Percentiles rank a stretch among this genome's conserved stretches.
phyloP scores from a whole-genome alignment of 1,140 invertebrate species.

The Lepidurus arcticus region DNA sequence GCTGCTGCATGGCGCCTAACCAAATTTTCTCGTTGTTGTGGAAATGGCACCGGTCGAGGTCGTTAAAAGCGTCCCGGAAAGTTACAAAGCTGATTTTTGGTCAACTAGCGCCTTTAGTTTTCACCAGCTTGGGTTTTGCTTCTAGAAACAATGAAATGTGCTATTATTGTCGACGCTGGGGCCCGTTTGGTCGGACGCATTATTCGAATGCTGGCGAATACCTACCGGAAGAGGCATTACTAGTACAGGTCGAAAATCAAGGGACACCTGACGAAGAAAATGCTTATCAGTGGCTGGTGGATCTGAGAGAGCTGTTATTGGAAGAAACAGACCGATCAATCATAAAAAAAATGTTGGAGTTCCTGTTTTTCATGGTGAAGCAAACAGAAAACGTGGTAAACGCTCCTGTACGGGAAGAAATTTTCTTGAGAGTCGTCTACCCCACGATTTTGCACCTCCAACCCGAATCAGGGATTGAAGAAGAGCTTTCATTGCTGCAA shows the following conservation, averaged over 20 bases:
- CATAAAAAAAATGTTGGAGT: not conserved
- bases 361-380: slow-evolving; percentile 25
- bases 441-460: not conserved
- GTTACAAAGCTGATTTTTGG: not conserved
- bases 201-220: slow-evolving; percentile 27
- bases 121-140: slow-evolving; percentile 27
- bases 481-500: not conserved
- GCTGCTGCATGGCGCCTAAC: slow-evolving; percentile 29
- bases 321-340: slow-evolving; percentile 16
- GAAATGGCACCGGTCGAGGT: not conserved
- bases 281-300: not conserved
- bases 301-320: slow-evolving; percentile 3
- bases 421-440: slow-evolving; percentile 22
- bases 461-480: not conserved
- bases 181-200: slow-evolving; percentile 5
- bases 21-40: slow-evolving; percentile 4
- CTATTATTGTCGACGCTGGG: slow-evolving; percentile 17
- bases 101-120: slow-evolving; percentile 4
- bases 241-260: not conserved
- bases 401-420: slow-evolving; percentile 15
- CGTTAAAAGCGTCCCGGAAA: not conserved
- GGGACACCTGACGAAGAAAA: not conserved
- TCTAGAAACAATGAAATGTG: slow-evolving; percentile 23
- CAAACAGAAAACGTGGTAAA: slow-evolving; percentile 15
- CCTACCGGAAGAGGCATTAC: slow-evolving; percentile 13